Evolutionary conservation across 2,888 invertebrate genomes (phyloP), one percentile per base, ranked within the genome.

Genomic region (Melinaea menophilus): DNA sequence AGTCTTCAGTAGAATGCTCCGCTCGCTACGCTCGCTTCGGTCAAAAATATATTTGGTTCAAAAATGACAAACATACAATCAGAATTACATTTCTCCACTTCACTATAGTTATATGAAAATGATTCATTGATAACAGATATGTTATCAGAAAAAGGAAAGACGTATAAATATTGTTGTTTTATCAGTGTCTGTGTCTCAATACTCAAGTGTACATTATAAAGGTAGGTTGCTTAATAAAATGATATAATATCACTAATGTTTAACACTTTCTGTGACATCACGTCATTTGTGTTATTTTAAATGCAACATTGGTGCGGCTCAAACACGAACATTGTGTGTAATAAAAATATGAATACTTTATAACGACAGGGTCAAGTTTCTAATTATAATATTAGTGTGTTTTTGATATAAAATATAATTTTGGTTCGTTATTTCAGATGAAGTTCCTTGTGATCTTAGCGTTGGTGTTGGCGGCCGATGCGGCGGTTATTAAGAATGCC

Each of bases 361-460:
- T 2, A 37, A 5, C 37, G 1, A 2, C 7, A 37, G 1, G 1
- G 22, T 22, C 22, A 1, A 22, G 22, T 22, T 22, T 22, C 22
- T 22, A 22, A 22, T 22, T 22, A 22, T 22, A 22, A 22, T 22
- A 22, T 22, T 22, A 22, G 22, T 22, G 22, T 4, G 4, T 37
- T 37, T 37, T 37, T 37, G 37, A 37, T 37, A 5, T 7, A 37
- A 37, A 2, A 37, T 37, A 37, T 37, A 37, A 2, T 37, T 37
- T 37, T 37, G 37, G 9, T 41, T 41, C 1, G 22, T 61, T 31
- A 57, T 71, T 75, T 22, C 70, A 81, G 81, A 81, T 81, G 82
- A 81, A 79, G 63, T 58, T 59, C 7, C 33, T 68, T 46, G 57
- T 71, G 4, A 62, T 79, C 0, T 57, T 79, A 47, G 70, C 74